Percentiles rank a stretch among this genome's conserved stretches.
Evolutionary conservation across 2,888 invertebrate genomes (phyloP).

Genomic region (Dromius quadrimaculatus): DNA sequence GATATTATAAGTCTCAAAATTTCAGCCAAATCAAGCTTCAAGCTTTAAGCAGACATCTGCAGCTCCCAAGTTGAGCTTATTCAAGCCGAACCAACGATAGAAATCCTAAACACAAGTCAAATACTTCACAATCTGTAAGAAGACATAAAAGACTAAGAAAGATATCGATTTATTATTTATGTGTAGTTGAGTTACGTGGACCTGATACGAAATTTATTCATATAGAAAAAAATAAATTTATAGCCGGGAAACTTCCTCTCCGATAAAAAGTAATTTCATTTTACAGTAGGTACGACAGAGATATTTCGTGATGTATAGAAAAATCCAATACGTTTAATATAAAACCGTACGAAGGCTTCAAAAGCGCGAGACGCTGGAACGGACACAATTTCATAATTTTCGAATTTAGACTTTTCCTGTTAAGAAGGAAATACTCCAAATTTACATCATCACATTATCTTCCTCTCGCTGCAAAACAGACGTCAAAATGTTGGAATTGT

Average conservation of each 20-base stretch:
- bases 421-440: no score
- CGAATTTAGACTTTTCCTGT: no score
- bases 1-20: no score
- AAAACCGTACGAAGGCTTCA: background rate
- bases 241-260: constrained; percentile 1
- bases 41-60: no score
- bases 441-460: no score
- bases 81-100: no score
- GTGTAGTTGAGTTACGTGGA: constrained; percentile 11
- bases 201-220: constrained; percentile 13
- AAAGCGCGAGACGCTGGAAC: no score
- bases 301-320: background rate
- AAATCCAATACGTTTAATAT: background rate
- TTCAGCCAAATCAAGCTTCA: background rate
- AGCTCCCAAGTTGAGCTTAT: no score
- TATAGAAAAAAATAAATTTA: constrained; percentile 13
- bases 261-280: constrained; percentile 18
- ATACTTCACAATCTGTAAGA: no score
- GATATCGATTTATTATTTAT: constrained; percentile 16
- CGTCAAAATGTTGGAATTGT: background rate
- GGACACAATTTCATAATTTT: no score
- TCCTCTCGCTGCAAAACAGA: no score
- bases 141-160: background rate
- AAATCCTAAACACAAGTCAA: no score
- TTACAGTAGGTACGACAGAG: constrained; percentile 11